Base-by-base conservation (phyloP, 1,140 invertebrate genomes). In the honey bee (Apis mellifera) region DNA sequence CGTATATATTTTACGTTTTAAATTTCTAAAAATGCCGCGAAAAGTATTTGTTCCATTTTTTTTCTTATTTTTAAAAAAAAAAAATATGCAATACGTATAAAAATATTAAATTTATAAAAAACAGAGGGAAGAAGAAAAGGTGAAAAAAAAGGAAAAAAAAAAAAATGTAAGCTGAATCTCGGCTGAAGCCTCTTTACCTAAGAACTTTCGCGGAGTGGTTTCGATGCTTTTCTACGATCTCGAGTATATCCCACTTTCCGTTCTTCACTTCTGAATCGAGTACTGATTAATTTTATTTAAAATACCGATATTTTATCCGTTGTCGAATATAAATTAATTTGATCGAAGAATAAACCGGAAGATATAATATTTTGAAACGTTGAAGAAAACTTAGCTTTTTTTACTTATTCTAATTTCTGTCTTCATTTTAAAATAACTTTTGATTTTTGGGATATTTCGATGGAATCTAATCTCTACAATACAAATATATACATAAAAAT, bases 181-280 rank as follows among this genome's bases (percentile, higher is more conserved):
- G 57, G n/a, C 13, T 60, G 71, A 73, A 73, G 55, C 55, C 55
- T 73, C 71, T 73, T 73, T 73, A 48, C 71, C 32, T 59, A 73
- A 73, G 71, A 73, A 73, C 71, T 73, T 73, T 73, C 13, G 42
- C 71, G 42, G 57, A 73, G 71, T 73, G 32, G 32, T 73, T 73
- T 73, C 71, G 32, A 73, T 73, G 71, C 71, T 73, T 73, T 73
- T 60, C 55, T 57, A 60, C 71, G 32, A 59, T 48, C 71, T 73
- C 55, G 21, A 59, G 71, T 73, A 59, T 73, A 73, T 48, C 32
- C 26, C 55, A 42, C 9, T 57, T n/a, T 59, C 26, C 19, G n/a
- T 17, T 68, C 48, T 9, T n/a, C 13, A 19, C 32, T 73, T 59
- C 55, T 73, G 57, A 9, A 60, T 73, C 54, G 54, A 72, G 54